Conservation (phyloP, 2,113 vertebrate genomes). For the Riparia riparia region DNA sequence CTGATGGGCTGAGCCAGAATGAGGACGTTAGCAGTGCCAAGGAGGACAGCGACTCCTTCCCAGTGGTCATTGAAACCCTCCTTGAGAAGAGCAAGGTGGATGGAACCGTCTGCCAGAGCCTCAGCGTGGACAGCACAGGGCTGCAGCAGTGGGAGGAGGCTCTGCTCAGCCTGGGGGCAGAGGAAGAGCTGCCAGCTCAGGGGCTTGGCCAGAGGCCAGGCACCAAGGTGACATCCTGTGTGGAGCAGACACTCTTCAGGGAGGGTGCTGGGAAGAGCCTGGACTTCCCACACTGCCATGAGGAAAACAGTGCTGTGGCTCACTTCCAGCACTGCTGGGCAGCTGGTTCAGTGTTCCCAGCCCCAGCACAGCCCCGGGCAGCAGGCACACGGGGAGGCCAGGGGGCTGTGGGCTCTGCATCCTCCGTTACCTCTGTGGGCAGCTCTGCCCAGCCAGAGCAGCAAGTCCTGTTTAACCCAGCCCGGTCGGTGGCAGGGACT, state of each 20-base stretch:
- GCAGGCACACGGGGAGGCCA: not conserved
- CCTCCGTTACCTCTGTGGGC: rapidly evolving
- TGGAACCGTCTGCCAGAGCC: not conserved
- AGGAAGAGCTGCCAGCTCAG: not conserved
- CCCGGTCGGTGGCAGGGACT: rapidly evolving
- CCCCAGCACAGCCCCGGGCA: slow-evolving; percentile 41
- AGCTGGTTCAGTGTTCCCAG: not conserved
- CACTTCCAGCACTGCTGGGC: not conserved
- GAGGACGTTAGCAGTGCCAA: not conserved
- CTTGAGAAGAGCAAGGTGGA: slow-evolving; percentile 52
- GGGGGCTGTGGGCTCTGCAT: not conserved
- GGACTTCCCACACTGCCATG: not conserved
- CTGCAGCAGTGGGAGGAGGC: slow-evolving; percentile 72
- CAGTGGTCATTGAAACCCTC: slow-evolving; percentile 58
- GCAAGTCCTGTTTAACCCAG: not conserved
- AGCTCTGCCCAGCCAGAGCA: not conserved
- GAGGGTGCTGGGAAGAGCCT: not conserved
- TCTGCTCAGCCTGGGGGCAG: slow-evolving; percentile 60
- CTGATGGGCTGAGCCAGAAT: slow-evolving; percentile 15
- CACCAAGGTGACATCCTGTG: slow-evolving; percentile 45
- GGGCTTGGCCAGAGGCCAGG: slow-evolving; percentile 50
- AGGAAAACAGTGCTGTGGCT: not conserved
- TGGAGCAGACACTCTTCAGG: slow-evolving; percentile 56
- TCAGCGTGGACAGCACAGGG: not conserved
- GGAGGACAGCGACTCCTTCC: slow-evolving; percentile 38